phyloP scores from a whole-genome alignment of 2,113 vertebrate species.

The Corythornis vintsioides region DNA sequence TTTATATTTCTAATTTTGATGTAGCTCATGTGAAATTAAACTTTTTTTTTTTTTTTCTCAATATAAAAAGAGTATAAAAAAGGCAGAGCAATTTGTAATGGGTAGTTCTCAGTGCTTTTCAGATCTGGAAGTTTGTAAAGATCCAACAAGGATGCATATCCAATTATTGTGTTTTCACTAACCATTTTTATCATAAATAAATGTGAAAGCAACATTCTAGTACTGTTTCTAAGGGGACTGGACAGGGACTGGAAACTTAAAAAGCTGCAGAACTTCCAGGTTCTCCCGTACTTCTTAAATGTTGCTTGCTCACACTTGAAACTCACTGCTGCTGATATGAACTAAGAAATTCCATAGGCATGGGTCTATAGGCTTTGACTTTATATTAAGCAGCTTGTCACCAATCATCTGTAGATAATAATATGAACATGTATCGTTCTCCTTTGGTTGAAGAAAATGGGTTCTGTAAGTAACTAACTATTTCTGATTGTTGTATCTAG shows the following conservation, averaged over 20 bases:
- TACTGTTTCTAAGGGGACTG: neutral
- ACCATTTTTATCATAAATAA: neutral
- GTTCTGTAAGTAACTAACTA: neutral
- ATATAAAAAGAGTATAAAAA: too few species aligned
- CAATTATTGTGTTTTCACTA: neutral
- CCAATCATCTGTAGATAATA: neutral
- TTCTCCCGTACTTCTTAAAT: accelerated
- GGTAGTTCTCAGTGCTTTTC: neutral
- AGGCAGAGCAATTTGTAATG: neutral
- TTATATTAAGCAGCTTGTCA: neutral
- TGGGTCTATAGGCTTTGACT: neutral
- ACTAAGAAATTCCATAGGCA: neutral
- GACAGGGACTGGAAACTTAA: neutral
- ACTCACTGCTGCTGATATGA: neutral
- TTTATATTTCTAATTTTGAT: neutral
- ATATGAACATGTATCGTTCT: neutral
- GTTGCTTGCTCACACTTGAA: neutral
- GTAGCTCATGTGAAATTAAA: neutral
- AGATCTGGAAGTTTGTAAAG: neutral
- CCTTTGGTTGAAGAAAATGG: neutral
- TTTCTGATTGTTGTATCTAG: neutral
- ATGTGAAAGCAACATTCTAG: neutral
- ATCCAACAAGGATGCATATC: neutral
- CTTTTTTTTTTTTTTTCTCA: neutral
- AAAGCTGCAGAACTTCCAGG: neutral